Base-by-base conservation (phyloP, 92 coral and sea anemone genomes). In the Epizoanthus scotinus region DNA sequence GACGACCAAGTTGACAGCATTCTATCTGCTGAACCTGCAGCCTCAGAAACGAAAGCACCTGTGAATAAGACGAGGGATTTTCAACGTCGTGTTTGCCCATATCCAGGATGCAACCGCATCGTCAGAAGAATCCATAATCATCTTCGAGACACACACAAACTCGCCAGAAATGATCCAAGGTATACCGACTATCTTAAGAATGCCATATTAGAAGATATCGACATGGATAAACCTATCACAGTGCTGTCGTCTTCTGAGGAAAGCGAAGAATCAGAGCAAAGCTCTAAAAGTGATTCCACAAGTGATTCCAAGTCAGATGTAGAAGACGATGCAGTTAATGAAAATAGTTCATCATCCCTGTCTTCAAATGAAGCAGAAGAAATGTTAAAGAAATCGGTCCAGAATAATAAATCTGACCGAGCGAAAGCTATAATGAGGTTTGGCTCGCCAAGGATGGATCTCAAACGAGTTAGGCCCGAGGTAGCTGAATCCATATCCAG, bases 11-110 rank as follows among this genome's bases (percentile, higher is more conserved):
- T 40, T 53, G 73, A 69, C 56, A 69, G 73, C 31, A 69, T 42
- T 69, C 73, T 68, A 38, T 25, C 84, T 65, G 59, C 70, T 50
- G 29, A 47, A 29, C 63, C 59, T 50, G 73, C 61, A 42, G 42
- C 70, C 59, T 15, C 31, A 49, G 69, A 82, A 68, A 28, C 34
- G 24, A 70, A 55, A 67, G 64, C 40, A 38, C 47, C 80, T 31
- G 54, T 20, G 52, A 70, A 49, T 42, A 72, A 49, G 65, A 72
- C 73, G 72, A 70, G 82, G 20, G 53, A 73, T 44, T 83, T 72
- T 42, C 74, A 52, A 65, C 87, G 87, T 22, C 60, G 77, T 15
- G 83, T 74, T 31, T 83, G 86, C 52, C 86, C 82, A 22, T 73
- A 72, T 21, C 81, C 74, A 22, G 73, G 73, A 12, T 83, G 82